Evolutionary conservation across 2,888 invertebrate genomes (phyloP).

Genomic region (Leptopilina syphax): DNA sequence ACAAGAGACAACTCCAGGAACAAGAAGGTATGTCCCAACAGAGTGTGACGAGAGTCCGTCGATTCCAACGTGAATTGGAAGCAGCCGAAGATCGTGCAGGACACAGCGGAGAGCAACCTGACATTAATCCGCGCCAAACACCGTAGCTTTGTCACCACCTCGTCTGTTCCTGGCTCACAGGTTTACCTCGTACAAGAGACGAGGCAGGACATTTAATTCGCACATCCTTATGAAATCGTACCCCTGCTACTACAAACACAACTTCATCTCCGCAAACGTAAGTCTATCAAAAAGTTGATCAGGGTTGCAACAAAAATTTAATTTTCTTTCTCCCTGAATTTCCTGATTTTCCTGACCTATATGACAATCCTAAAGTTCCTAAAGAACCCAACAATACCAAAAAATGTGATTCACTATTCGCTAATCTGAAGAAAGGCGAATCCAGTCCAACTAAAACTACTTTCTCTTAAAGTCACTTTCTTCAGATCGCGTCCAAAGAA

Average conservation of each 20-base stretch:
- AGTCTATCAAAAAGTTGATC: not conserved
- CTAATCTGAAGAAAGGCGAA: too few relatives aligned
- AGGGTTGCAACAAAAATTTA: too few relatives aligned
- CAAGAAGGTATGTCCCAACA: slow-evolving; percentile 95
- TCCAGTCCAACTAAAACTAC: too few relatives aligned
- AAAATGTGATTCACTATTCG: too few relatives aligned
- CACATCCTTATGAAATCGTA: slow-evolving; percentile 51
- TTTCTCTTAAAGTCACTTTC: too few relatives aligned
- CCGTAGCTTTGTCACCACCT: slow-evolving; percentile 97
- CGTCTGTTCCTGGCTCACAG: slow-evolving; percentile 93
- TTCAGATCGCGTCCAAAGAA: too few relatives aligned
- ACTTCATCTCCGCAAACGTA: slow-evolving; percentile 52
- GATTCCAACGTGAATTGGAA: slow-evolving; percentile 98
- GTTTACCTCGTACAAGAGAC: slow-evolving; percentile 94
- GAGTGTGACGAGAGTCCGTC: slow-evolving; percentile 95
- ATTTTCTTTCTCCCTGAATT: too few relatives aligned
- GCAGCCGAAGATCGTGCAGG: slow-evolving; percentile 98
- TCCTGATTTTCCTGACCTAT: too few relatives aligned
- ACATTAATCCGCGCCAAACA: slow-evolving; percentile 98
- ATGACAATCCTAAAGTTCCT: too few relatives aligned
- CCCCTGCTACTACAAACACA: slow-evolving; percentile 55
- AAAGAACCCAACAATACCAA: too few relatives aligned
- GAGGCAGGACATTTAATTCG: slow-evolving; percentile 77
- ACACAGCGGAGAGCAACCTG: slow-evolving; percentile 95
- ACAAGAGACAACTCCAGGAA: slow-evolving; percentile 97